Evolutionary conservation across 1,140 invertebrate species (phyloP), one percentile per base, ranked within the genome.

Genomic region (Oncopeltus fasciatus): DNA sequence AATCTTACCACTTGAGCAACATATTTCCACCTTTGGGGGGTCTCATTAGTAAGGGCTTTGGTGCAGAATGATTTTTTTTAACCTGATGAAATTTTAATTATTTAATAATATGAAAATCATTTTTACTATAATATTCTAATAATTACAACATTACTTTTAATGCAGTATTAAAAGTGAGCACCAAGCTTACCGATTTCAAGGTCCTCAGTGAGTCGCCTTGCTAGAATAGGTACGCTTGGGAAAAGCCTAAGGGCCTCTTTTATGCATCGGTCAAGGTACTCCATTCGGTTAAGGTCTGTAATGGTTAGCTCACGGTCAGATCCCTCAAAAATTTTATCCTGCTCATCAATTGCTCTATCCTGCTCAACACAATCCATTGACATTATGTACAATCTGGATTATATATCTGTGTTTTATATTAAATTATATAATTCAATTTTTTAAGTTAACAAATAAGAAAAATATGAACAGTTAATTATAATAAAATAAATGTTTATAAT

Each of bases 291-390:
- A 5, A 80, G 64, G 31, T 38, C 31, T 8, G 31, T 14, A 5
- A 38, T 38, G 14, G 14, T 38, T 38, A 57, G 78, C 78, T 20
- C 78, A 73, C 60, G 72, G 72, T 26, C 74, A 74, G 0, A 72
- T 68, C n/a, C 69, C 26, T 8, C 69, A 59, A 24, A 71, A 62
- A 62, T 28, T 27, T 64, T 61, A 70, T 0, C 63, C 67, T 43
- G 74, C 74, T 67, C 80, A 77, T 11, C 82, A 72, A 21, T 65
- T 21, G 53, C 77, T 73, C 58, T 83, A 46, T 68, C 84, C 82
- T 53, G 78, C 72, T 26, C 74, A 73, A 1, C 5, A 38, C 5
- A 38, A 38, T 38, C n/a, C n/a, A n/a, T n/a, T n/a, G n/a, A n/a
- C n/a, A n/a, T n/a, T n/a, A n/a, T n/a, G n/a, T n/a, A n/a, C n/a